These are phyloP conservation scores for Alviniconcha marisindica DNA, from an alignment of 1,140 invertebrate genomes.

Conservation along the genomic window DNA sequence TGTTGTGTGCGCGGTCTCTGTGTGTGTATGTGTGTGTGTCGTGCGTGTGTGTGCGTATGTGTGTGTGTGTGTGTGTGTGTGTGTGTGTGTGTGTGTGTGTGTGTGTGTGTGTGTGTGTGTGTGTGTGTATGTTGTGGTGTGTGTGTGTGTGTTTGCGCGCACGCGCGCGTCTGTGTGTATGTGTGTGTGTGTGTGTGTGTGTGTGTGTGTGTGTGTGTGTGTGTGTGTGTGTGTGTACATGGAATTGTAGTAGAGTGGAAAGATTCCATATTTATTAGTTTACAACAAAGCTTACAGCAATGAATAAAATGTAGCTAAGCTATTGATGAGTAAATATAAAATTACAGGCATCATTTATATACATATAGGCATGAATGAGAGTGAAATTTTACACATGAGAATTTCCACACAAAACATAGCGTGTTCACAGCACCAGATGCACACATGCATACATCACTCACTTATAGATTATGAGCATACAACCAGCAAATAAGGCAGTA, in stretches of 20 bases:
- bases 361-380: not conserved
- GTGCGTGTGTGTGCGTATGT: not conserved
- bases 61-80: constrained; percentile 6
- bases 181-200: constrained; percentile 1
- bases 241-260: not conserved
- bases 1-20: no score
- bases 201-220: constrained; percentile 22
- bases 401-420: not conserved
- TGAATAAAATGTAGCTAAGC: not conserved
- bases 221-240: constrained; percentile 18
- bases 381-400: no score
- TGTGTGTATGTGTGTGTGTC: no score
- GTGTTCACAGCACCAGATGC: no score
- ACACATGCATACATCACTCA: no score
- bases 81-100: constrained; percentile 11
- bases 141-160: no score
- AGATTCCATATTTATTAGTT: no score
- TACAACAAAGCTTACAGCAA: no score
- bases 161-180: no score
- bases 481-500: no score
- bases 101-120: not conserved
- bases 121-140: not conserved
- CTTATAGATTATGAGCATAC: no score
- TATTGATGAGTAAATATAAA: no score
- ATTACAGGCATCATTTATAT: not conserved